Evolutionary conservation across 2,797 vertebrate species (phyloP).

Genomic region (Chrysocyon brachyurus): DNA sequence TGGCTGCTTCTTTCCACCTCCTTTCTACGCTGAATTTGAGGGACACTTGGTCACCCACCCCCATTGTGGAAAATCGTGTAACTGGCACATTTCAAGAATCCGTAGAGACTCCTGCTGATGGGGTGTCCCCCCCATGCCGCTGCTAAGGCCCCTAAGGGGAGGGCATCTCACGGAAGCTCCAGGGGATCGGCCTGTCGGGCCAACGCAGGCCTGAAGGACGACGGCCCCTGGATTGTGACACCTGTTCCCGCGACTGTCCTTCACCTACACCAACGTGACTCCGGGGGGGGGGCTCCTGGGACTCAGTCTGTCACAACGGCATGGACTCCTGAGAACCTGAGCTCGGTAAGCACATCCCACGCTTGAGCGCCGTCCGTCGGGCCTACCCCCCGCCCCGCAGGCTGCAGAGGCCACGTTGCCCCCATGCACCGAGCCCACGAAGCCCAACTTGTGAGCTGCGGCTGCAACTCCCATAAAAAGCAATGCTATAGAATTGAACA

Average conservation of each 20-base stretch:
- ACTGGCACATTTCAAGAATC: constrained; percentile 13
- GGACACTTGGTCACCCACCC: background rate
- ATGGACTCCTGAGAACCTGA: constrained; percentile 89
- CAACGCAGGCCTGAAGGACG: constrained; percentile 52
- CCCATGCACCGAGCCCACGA: background rate
- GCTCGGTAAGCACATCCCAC: constrained; percentile 89
- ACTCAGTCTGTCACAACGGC: constrained; percentile 89
- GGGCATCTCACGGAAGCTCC: no score
- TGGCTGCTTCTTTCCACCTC: background rate
- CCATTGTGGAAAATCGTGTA: background rate
- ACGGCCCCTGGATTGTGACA: constrained; percentile 70
- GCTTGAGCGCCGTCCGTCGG: constrained; percentile 86
- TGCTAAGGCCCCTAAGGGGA: constrained; percentile 25
- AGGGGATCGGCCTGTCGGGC: background rate
- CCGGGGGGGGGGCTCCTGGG: constrained; percentile 86
- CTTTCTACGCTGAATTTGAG: background rate
- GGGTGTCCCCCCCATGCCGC: fast-evolving
- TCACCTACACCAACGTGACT: constrained; percentile 86
- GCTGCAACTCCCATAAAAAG: constrained; percentile 79
- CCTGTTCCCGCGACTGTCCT: background rate
- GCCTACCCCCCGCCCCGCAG: constrained; percentile 10
- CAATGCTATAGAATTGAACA: constrained; percentile 60
- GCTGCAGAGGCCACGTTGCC: constrained; percentile 17
- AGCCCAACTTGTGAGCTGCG: constrained; percentile 67
- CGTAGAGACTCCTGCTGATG: background rate